A percentile compares a stretch with the other conserved stretches of the same genome.
Conservation (phyloP, 2,797 vertebrate genomes). For the Remorina albescens region DNA sequence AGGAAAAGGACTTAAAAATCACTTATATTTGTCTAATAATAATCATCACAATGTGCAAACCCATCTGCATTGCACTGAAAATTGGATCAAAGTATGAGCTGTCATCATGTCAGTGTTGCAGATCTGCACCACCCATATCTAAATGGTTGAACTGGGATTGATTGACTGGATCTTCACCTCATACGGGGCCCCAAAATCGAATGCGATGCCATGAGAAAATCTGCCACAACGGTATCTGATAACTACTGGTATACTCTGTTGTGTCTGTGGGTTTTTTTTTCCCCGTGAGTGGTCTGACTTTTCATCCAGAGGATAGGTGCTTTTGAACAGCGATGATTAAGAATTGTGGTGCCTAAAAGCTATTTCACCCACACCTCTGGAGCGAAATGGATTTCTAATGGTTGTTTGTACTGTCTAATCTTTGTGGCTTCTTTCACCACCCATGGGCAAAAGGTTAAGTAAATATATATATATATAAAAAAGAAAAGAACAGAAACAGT, state of each 20-base stretch:
- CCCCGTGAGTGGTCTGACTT: slow-evolving; percentile 19
- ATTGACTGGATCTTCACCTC: slow-evolving; percentile 27
- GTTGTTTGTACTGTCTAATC: slow-evolving; percentile 65
- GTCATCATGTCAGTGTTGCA: slow-evolving; percentile 16
- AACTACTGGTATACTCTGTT: neutral
- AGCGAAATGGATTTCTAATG: slow-evolving; percentile 73
- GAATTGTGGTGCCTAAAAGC: slow-evolving; percentile 42
- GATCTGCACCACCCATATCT: slow-evolving; percentile 6
- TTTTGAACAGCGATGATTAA: slow-evolving; percentile 39
- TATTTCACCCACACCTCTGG: slow-evolving; percentile 49
- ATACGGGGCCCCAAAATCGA: neutral
- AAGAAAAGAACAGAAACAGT: neutral
- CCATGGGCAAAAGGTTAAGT: slow-evolving; percentile 51
- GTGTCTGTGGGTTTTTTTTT: slow-evolving; percentile 10
- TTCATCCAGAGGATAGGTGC: slow-evolving; percentile 9
- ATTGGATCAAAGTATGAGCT: slow-evolving; percentile 25
- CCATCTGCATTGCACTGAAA: slow-evolving; percentile 29
- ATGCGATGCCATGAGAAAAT: slow-evolving; percentile 30
- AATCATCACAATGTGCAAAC: slow-evolving; percentile 41
- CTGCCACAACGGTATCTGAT: neutral
- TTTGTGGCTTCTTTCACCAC: slow-evolving; percentile 48
- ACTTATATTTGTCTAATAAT: slow-evolving; percentile 37
- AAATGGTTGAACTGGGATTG: slow-evolving; percentile 11
- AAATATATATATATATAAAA: slow-evolving; percentile 38
- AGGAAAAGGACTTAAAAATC: slow-evolving; percentile 13